Evolutionary conservation across 1,140 invertebrate species (phyloP).

Genomic region (Branchinecta lynchi): DNA sequence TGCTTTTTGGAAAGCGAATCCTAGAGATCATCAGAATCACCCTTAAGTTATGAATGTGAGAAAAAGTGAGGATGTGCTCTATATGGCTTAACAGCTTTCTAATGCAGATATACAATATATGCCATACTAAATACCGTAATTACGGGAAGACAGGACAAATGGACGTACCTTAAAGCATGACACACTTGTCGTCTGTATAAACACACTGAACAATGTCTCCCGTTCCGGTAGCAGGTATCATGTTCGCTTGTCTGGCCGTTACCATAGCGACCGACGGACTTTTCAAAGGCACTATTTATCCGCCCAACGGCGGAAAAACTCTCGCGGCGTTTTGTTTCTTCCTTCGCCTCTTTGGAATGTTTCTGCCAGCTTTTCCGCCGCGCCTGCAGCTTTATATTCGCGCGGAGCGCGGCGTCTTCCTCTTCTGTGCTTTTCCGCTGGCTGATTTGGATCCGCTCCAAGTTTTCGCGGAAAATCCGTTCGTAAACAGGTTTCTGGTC

Average conservation of each 20-base stretch:
- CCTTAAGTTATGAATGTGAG: too few species aligned
- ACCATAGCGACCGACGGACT: neutral
- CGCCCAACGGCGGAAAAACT: neutral
- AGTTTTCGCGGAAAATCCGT: neutral
- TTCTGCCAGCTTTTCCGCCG: conserved; percentile 1
- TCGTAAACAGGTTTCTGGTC: neutral
- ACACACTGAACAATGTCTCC: neutral
- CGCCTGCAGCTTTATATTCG: neutral
- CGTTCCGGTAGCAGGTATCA: neutral
- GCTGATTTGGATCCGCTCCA: neutral
- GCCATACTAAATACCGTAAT: too few species aligned
- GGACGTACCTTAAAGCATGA: neutral
- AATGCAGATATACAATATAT: too few species aligned
- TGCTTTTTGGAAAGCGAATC: too few species aligned
- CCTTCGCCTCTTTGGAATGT: neutral
- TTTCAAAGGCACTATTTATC: conserved; percentile 4
- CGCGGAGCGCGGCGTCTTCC: neutral
- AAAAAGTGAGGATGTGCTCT: too few species aligned
- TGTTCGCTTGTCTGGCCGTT: conserved; percentile 6
- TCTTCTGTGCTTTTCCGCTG: neutral
- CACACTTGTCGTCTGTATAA: neutral
- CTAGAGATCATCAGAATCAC: too few species aligned
- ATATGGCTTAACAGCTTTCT: too few species aligned
- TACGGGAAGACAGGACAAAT: neutral
- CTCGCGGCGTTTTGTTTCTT: neutral